These are phyloP conservation scores for Xestia rhomboidea DNA, from an alignment of 2,888 invertebrate genomes.

Conservation along the genomic window DNA sequence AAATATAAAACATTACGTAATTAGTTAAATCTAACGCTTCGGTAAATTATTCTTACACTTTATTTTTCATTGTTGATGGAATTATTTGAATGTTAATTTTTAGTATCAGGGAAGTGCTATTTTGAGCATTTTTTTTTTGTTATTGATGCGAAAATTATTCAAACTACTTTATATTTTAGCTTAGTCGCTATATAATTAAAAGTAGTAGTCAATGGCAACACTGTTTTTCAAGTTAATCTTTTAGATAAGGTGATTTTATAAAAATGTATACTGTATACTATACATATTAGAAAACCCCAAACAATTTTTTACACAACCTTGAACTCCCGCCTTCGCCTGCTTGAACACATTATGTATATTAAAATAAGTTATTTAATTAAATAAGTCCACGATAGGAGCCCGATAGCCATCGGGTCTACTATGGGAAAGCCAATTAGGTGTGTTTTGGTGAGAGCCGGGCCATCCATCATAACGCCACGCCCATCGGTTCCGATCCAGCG, in stretches of 20 bases:
- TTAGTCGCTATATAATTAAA: background rate
- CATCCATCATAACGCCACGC: conserved; percentile 87
- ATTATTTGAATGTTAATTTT: conserved; percentile 29
- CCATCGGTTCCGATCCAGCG: conserved; percentile 79
- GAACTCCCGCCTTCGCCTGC: conserved; percentile 35
- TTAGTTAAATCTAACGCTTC: conserved; percentile 44
- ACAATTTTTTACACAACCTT: conserved; percentile 31
- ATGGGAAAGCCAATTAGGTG: conserved; percentile 87
- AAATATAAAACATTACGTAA: conserved; percentile 20
- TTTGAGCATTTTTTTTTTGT: background rate
- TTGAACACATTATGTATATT: conserved; percentile 54
- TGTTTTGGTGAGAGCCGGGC: conserved; percentile 83
- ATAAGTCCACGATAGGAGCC: conserved; percentile 64
- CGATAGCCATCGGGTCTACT: conserved; percentile 78
- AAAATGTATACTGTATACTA: background rate
- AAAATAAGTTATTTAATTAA: conserved; percentile 66
- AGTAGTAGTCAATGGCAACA: background rate
- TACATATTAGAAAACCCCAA: too few relatives aligned
- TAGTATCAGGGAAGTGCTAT: conserved; percentile 4
- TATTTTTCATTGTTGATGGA: conserved; percentile 33
- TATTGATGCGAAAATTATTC: conserved; percentile 24
- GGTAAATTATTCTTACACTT: conserved; percentile 52
- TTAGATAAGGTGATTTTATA: background rate
- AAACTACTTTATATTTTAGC: background rate
- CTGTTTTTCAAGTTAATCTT: background rate